These are phyloP conservation scores for Lasaia peninsularis DNA, from an alignment of 1,140 invertebrate genomes.

Conservation along the genomic window DNA sequence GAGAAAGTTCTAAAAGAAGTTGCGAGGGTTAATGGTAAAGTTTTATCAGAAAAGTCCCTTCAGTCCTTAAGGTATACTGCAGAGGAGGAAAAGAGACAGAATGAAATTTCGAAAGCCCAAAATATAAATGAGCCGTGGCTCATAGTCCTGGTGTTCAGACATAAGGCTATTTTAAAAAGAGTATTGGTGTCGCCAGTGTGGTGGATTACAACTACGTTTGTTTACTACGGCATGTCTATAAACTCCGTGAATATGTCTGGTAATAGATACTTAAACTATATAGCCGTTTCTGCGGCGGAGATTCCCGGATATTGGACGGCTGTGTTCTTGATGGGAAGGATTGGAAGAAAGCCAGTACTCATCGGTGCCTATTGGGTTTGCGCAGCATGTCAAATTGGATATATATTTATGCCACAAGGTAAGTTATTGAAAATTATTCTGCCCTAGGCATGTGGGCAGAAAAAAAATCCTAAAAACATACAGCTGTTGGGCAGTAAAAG, in stretches of 20 bases:
- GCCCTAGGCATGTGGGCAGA: no score
- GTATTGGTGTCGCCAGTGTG: conserved; percentile 82
- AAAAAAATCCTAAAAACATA: no score
- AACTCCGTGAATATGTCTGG: conserved; percentile 81
- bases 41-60: conserved; percentile 76
- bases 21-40: conserved; percentile 80
- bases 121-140: conserved; percentile 49
- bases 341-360: conserved; percentile 79
- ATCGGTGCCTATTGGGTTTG: conserved; percentile 85
- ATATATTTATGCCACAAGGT: conserved; percentile 82
- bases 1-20: conserved; percentile 79
- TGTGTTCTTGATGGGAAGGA: conserved; percentile 36
- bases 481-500: no score
- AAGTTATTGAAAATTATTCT: conserved; percentile 13
- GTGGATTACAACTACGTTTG: conserved; percentile 83
- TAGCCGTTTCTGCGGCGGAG: conserved; percentile 81
- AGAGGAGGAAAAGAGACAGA: conserved; percentile 43
- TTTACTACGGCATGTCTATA: conserved; percentile 83
- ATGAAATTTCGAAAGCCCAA: conserved; percentile 22
- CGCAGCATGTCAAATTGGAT: conserved; percentile 81
- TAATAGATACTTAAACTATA: conserved; percentile 83
- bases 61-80: conserved; percentile 43
- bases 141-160: conserved; percentile 75
- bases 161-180: conserved; percentile 78
- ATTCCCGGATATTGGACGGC: conserved; percentile 84